phyloP scores from a whole-genome alignment of 2,888 invertebrate genomes.

The Mactromeris polynyma region DNA sequence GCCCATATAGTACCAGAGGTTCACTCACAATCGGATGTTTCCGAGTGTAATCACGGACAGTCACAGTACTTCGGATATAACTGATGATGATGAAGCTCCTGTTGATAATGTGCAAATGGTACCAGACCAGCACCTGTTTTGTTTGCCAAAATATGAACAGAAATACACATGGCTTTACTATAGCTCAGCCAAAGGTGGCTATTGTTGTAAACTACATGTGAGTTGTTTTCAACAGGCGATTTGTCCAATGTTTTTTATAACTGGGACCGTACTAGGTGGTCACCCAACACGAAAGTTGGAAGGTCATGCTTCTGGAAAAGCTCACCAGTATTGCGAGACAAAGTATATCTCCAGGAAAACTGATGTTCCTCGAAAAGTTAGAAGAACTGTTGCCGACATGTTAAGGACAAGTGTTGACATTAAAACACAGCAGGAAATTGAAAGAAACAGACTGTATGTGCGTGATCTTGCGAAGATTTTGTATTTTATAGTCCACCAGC shows the following conservation, averaged over 20 bases:
- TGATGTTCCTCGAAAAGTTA: no score
- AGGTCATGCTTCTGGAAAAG: not conserved
- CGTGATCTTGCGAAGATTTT: not conserved
- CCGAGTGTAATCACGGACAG: no score
- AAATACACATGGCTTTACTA: slow-evolving; percentile 27
- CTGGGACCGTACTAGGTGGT: slow-evolving; percentile 3
- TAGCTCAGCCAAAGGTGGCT: slow-evolving; percentile 19
- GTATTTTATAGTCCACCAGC: not conserved
- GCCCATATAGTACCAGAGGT: no score
- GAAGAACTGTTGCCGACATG: no score
- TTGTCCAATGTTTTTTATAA: not conserved
- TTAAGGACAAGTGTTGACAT: no score
- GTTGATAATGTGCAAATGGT: no score
- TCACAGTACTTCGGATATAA: no score
- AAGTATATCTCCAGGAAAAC: not conserved
- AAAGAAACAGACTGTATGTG: not conserved
- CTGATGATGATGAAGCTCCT: no score
- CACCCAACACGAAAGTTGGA: slow-evolving; percentile 18
- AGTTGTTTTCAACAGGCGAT: slow-evolving; percentile 14
- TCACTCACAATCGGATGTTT: no score
- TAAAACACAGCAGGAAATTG: no score
- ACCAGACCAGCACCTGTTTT: slow-evolving; percentile 13
- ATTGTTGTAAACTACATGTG: slow-evolving; percentile 26
- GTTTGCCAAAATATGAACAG: slow-evolving; percentile 13
- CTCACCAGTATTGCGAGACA: not conserved